Base-by-base conservation (phyloP, 2,797 vertebrate genomes). In the Xenops minutus region DNA sequence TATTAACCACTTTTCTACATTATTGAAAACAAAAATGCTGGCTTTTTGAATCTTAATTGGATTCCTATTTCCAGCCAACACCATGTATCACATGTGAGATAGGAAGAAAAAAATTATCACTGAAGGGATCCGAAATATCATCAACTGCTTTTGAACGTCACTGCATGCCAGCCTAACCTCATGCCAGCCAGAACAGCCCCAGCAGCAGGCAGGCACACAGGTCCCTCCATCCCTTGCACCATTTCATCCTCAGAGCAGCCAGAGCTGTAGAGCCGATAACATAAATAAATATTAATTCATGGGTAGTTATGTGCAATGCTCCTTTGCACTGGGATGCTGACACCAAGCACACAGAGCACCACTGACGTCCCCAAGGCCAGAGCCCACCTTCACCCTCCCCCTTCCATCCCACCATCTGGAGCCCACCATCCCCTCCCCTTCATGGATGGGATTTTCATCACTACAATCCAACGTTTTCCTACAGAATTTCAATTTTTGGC, bases 281-380 rank as follows among this genome's bases (percentile, higher is more conserved):
- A 75, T 4, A 79, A 66, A 81, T 56, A 73, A 83, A 46, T 36
- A 48, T n/a, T 64, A 62, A 67, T 59, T 61, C 8, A 14, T 1
- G 18, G 34, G 24, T 19, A 29, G 32, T n/a, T 62, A 18, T 3
- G 32, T 6, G 27, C 32, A 56, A 48, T 0, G 10, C 34, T 73
- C 2, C 0, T 24, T 46, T 8, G 12, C 37, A 3, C 7, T 5
- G 52, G 46, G 44, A 59, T 2, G 1, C 46, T 2, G 1, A 24
- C 41, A 56, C 32, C 55, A 12, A 61, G 30, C 41, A 7, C 22
- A 9, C 6, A 43, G 41, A 37, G n/a, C 56, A 20, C 27, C 2
- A 2, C 17, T 14, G 36, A 29, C 2, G 13, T 20, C 54, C 76
- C 34, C 49, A 7, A 0, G 2, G 52, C 39, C 12, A 36, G 6